phyloP scores from a whole-genome alignment of 2,888 invertebrate species.

The Andricus quercusramuli region DNA sequence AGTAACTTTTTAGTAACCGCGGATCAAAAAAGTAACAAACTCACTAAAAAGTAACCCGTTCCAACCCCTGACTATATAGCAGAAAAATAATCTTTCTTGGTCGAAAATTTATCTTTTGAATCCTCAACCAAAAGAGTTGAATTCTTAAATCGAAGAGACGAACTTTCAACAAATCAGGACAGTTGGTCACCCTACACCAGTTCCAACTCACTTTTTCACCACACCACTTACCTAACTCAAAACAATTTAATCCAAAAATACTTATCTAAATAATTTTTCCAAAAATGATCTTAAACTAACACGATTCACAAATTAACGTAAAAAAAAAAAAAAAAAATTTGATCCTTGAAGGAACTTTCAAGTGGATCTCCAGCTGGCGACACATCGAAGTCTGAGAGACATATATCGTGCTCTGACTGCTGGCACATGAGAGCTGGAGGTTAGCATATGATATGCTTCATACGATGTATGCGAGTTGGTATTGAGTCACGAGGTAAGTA shows the following conservation, averaged over 20 bases:
- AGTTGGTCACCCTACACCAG: too few species aligned
- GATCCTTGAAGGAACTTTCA: neutral
- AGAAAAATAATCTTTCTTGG: too few species aligned
- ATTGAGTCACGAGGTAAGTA: slow-evolving; percentile 54
- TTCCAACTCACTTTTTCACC: neutral
- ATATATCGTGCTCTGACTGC: slow-evolving; percentile 14
- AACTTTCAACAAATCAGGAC: too few species aligned
- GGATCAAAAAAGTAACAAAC: too few species aligned
- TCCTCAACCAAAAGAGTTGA: too few species aligned
- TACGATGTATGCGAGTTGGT: slow-evolving; percentile 49
- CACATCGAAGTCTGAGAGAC: slow-evolving; percentile 4
- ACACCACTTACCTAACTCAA: neutral
- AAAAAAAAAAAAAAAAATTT: neutral
- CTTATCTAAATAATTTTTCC: too few species aligned
- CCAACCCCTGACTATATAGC: too few species aligned
- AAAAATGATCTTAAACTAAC: neutral
- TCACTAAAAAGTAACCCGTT: too few species aligned
- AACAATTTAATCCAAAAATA: neutral
- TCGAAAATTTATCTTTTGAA: too few species aligned
- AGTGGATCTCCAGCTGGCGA: slow-evolving; percentile 16
- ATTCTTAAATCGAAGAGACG: too few species aligned
- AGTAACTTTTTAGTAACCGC: too few species aligned
- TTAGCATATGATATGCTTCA: slow-evolving; percentile 44
- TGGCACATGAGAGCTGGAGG: slow-evolving; percentile 42
- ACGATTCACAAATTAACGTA: neutral